phyloP scores from a whole-genome alignment of 2,797 vertebrate species.

The Eulemur coronatus region DNA sequence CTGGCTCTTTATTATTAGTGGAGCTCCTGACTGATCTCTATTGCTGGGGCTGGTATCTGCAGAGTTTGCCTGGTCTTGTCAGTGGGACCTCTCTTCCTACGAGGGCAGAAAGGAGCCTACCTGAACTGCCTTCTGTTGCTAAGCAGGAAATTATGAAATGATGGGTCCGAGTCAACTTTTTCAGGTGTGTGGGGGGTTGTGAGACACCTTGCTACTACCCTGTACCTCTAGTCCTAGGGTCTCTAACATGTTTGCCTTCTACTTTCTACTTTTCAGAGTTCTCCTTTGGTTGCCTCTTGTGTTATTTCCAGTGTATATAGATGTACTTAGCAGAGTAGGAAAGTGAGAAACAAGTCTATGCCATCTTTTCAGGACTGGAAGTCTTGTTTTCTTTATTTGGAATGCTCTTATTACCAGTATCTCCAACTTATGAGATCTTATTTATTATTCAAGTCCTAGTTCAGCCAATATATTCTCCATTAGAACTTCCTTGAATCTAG shows the following conservation, averaged over 20 bases:
- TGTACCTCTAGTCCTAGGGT: background rate
- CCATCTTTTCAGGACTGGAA: background rate
- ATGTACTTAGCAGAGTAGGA: background rate
- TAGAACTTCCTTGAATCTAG: background rate
- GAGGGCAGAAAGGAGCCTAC: background rate
- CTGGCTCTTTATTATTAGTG: background rate
- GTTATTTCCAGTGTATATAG: background rate
- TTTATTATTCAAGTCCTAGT: background rate
- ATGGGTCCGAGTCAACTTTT: background rate
- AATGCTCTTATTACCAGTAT: background rate
- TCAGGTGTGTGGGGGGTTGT: too few species aligned
- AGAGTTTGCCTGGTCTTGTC: background rate
- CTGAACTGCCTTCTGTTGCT: background rate
- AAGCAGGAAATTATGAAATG: background rate
- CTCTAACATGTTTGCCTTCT: background rate
- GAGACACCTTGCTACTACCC: background rate
- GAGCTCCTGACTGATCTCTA: background rate
- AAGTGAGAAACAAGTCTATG: background rate
- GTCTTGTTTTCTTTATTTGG: background rate
- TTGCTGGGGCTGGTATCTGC: background rate
- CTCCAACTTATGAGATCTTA: background rate
- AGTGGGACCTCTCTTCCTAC: background rate
- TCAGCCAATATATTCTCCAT: background rate
- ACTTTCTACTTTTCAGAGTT: background rate
- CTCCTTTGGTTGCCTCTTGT: background rate